phyloP scores from a whole-genome alignment of 2,797 vertebrate species.

The Lacerta agilis region DNA sequence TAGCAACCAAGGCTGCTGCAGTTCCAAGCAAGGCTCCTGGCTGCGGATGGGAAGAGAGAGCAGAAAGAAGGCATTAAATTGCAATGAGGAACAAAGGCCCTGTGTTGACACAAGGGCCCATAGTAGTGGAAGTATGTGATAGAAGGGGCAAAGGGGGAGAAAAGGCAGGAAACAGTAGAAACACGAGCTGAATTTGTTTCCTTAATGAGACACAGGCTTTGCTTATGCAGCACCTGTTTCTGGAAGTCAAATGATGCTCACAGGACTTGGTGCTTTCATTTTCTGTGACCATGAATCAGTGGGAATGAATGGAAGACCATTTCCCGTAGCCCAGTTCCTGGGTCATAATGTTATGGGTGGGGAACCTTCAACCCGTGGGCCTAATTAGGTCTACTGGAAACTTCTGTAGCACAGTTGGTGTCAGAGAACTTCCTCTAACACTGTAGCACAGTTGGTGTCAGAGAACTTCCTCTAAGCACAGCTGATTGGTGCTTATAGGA shows the following conservation, averaged over 20 bases:
- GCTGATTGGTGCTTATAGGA: too few species aligned
- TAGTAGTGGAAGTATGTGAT: neutral
- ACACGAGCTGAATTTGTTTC: neutral
- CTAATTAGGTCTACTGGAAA: too few species aligned
- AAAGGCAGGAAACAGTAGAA: neutral
- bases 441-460: too few species aligned
- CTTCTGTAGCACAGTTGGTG: too few species aligned
- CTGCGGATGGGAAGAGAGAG: neutral
- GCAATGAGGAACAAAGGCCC: conserved; percentile 18
- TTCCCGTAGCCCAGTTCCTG: neutral
- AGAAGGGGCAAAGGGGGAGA: neutral
- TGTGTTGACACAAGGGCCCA: neutral
- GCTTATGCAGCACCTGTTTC: neutral
- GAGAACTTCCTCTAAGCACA: too few species aligned
- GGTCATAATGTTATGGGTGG: neutral
- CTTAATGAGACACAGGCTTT: neutral
- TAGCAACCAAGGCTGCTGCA: conserved; percentile 43
- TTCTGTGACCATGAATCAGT: neutral
- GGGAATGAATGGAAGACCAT: neutral
- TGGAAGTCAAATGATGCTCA: neutral
- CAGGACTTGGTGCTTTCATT: neutral
- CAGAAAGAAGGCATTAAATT: conserved; percentile 50
- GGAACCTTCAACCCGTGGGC: too few species aligned
- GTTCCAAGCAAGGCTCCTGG: neutral
- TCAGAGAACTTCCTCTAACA: too few species aligned